Percentiles rank a stretch among this genome's conserved stretches.
Conservation (phyloP, 2,113 vertebrate genomes). For the Amphilophus citrinellus region DNA sequence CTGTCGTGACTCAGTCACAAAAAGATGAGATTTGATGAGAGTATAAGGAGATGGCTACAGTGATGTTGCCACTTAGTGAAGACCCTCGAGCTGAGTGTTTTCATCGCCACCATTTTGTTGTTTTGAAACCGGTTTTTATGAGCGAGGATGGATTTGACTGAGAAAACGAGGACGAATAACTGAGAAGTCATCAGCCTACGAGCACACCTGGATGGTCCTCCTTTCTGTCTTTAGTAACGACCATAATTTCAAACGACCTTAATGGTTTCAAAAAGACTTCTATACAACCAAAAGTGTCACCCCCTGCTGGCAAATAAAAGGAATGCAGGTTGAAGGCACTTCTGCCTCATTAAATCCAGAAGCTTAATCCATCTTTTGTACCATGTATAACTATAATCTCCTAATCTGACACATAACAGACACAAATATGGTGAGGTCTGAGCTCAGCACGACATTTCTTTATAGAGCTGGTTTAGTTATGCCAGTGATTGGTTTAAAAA, state of each 20-base stretch:
- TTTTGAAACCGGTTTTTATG: not conserved
- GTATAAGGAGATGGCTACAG: no score
- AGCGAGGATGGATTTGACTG: accelerated
- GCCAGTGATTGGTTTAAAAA: not conserved
- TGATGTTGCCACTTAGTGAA: no score
- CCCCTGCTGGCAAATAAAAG: not conserved
- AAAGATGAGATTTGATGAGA: accelerated
- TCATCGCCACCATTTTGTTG: accelerated
- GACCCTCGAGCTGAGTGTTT: not conserved
- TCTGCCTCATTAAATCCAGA: not conserved
- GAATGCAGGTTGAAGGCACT: not conserved
- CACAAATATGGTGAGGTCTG: not conserved
- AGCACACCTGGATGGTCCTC: accelerated
- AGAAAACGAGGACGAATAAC: not conserved
- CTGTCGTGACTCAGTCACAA: not conserved
- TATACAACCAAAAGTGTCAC: not conserved
- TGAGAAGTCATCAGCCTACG: accelerated
- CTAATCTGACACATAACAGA: not conserved
- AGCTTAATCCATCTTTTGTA: not conserved
- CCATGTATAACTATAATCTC: not conserved
- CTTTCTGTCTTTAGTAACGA: not conserved
- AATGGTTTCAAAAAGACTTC: not conserved
- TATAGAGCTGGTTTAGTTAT: not conserved
- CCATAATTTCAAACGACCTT: not conserved
- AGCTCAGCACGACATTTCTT: not conserved